Percentiles rank a stretch among this genome's conserved stretches.
Conservation (phyloP, 2,888 invertebrate species). For the Rhabditoides inermis region DNA sequence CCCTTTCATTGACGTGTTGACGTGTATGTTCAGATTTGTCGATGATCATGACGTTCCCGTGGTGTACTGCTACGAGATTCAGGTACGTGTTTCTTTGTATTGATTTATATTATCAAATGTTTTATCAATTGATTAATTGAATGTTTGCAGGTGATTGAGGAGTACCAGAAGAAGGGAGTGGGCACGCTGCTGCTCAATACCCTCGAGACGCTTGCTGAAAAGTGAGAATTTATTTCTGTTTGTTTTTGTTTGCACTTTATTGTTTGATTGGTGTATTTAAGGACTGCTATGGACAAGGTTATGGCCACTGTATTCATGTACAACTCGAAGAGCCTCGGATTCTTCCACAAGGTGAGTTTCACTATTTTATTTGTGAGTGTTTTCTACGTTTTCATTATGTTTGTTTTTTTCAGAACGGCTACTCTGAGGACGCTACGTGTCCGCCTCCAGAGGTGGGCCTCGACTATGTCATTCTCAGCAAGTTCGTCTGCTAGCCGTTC, state of each 20-base stretch:
- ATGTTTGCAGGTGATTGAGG: constrained; percentile 66
- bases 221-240: constrained; percentile 14
- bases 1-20: no score
- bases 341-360: constrained; percentile 48
- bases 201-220: constrained; percentile 66
- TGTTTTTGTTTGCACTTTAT: neutral
- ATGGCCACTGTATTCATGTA: constrained; percentile 46
- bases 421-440: constrained; percentile 26
- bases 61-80: constrained; percentile 79
- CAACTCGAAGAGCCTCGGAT: constrained; percentile 36
- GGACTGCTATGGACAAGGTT: constrained; percentile 37
- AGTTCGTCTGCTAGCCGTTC: constrained; percentile 5
- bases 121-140: no score
- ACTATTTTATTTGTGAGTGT: no score
- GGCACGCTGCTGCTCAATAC: constrained; percentile 74
- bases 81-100: no score
- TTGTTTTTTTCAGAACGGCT: no score
- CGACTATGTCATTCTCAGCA: constrained; percentile 31
- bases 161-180: constrained; percentile 69
- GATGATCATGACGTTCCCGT: constrained; percentile 69
- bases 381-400: no score
- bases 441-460: constrained; percentile 20
- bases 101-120: no score
- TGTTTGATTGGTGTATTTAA: constrained; percentile 9
- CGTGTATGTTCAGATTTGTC: no score